Base-by-base conservation (phyloP, 2,113 vertebrate genomes). In the Indicator indicator region DNA sequence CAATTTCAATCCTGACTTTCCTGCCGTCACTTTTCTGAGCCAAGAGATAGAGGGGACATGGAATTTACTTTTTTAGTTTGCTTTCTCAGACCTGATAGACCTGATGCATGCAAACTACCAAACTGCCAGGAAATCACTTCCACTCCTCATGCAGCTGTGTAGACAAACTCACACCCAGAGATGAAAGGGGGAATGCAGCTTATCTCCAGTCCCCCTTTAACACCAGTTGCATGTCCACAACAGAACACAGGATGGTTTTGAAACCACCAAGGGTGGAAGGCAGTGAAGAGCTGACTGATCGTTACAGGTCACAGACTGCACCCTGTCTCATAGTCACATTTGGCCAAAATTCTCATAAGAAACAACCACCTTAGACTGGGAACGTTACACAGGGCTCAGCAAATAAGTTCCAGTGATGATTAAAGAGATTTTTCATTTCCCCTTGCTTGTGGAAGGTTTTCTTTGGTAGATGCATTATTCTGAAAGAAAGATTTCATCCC, bases 131-230 rank as follows among this genome's bases (percentile, higher is more conserved):
- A 73, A 94, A 76, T 20, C 9, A 9, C 55, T 40, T 23, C 55
- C 72, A 36, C 59, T 55, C n/a, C 1, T 14, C 30, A 3, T 7
- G n/a, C 74, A 40, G 82, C 73, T 68, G 82, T 64, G 82, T 9
- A 81, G 74, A 21, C 38, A 11, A 48, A 42, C 79, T 85, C 77
- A 50, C 88, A 83, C 24, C 76, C 62, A 3, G 77, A 74, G 78
- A 92, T 85, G 75, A 91, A 96, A 94, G 87, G 23, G 80, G 36
- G 80, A 75, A 68, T 12, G 72, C 65, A 54, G 74, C 70, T n/a
- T 46, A 48, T 89, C 62, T 84, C 74, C 56, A 52, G 70, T 5
- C 70, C 48, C 44, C 44, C 70, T 63, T 62, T 42, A 56, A 50
- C 83, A 88, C 26, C 64, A 40, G 46, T 16, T 54, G 10, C n/a